Base-by-base conservation (phyloP, 2,113 vertebrate species). In the Anhinga rufa region DNA sequence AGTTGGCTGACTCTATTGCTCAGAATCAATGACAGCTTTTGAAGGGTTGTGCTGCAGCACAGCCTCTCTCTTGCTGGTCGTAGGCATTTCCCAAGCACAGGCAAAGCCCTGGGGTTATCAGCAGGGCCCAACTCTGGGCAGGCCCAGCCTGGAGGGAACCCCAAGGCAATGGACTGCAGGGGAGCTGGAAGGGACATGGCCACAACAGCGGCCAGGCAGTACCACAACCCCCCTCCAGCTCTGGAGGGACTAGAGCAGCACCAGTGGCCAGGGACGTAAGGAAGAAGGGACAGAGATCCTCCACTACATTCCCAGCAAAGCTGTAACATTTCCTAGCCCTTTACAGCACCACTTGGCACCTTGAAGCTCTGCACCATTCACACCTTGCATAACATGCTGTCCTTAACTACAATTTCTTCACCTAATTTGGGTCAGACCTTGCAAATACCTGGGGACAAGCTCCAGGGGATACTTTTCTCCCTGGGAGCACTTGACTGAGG, bases 91-190 rank as follows among this genome's bases (percentile, higher is more conserved):
- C 62, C 4, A 9, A 38, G 57, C 31, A 32, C 0, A 1, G 60
- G 6, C 65, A 51, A 26, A 34, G 9, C 58, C 40, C 6, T 12
- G 5, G 26, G 8, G 14, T 26, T 34, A 42, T 20, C 10, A 11
- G 40, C 25, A 34, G 51, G 36, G 31, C 22, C 3, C 5, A 46
- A 29, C 26, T 65, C 49, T 1, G 6, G 14, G 18, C 24, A 87
- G 28, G 25, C 28, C 2, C 6, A 16, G 65, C 31, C 52, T 0
- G 1, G 28, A 76, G 22, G 8, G 44, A 32, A 1, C 19, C 9
- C 25, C 25, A 44, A 54, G 60, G 44, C 3, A 6, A 42, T 1
- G 10, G 58, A 52, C 46, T 8, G 0, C 10, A 21, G 46, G 8
- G 16, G 8, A 62, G 29, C n/a, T 49, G 55, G 34, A 61, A 65